Percentiles rank a stretch among this genome's conserved stretches.
Conservation (phyloP, 2,797 vertebrate species). For the Coccyzus lansbergi region DNA sequence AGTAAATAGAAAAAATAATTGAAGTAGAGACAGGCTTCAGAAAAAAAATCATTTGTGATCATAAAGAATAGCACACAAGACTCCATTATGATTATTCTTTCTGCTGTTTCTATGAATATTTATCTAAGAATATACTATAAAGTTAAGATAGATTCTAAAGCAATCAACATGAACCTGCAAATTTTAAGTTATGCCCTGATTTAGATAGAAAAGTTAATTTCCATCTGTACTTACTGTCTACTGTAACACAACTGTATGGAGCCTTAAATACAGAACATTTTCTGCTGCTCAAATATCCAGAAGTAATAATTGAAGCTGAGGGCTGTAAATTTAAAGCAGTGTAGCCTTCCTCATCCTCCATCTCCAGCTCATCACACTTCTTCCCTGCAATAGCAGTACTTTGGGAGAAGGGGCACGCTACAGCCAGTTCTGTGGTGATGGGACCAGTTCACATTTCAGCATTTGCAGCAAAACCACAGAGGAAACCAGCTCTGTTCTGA, state of each 20-base stretch:
- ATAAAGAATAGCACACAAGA: background rate
- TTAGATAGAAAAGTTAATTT: background rate
- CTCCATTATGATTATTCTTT: background rate
- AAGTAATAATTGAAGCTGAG: background rate
- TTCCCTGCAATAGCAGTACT: background rate
- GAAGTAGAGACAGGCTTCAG: background rate
- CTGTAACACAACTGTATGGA: background rate
- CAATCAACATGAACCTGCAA: background rate
- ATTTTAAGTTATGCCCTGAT: background rate
- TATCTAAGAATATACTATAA: background rate
- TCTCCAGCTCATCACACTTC: background rate
- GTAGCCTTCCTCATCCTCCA: conserved; percentile 76
- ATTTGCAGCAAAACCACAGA: background rate
- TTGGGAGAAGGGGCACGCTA: background rate
- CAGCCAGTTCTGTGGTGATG: accelerated
- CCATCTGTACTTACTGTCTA: conserved; percentile 9
- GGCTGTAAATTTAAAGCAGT: conserved; percentile 56
- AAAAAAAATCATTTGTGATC: background rate
- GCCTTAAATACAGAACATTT: background rate
- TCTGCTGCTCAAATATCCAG: background rate
- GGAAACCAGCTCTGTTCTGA: conserved; percentile 2
- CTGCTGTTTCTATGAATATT: background rate
- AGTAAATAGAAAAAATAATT: background rate
- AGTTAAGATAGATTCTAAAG: background rate
- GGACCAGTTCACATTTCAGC: background rate